A percentile compares a stretch with the other conserved stretches of the same genome.
Conservation (phyloP, 2,888 invertebrate species). For the Cephus nigrinus region DNA sequence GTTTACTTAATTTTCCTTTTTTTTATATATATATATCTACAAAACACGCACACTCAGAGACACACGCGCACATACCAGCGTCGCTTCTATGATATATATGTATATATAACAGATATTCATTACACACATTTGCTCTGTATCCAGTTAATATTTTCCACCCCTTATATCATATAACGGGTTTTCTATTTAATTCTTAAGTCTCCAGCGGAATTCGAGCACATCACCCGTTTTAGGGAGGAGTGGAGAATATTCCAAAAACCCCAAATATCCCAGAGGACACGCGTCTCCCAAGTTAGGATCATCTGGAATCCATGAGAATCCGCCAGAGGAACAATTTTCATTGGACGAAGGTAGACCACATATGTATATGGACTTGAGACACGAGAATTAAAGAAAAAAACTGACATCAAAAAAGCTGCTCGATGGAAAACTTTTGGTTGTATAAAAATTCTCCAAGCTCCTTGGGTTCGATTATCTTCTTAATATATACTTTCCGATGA, state of each 20-base stretch:
- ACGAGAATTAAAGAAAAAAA: background rate
- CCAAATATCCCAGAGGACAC: background rate
- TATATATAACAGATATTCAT: background rate
- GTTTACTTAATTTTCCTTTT: background rate
- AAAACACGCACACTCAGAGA: constrained; percentile 17
- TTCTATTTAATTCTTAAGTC: background rate
- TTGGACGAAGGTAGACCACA: background rate
- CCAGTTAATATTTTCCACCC: background rate
- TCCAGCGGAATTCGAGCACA: background rate
- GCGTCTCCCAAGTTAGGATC: background rate
- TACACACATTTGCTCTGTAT: constrained; percentile 25
- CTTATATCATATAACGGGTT: background rate
- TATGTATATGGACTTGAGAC: background rate
- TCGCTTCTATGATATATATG: background rate
- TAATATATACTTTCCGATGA: background rate
- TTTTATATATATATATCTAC: constrained; percentile 21
- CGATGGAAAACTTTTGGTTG: background rate
- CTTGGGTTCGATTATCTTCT: background rate
- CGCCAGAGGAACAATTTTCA: background rate
- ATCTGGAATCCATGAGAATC: background rate
- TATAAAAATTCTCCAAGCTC: background rate
- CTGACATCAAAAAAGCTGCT: background rate
- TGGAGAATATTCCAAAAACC: background rate
- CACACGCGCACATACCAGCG: background rate
- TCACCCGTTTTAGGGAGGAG: background rate